Conservation (phyloP, 2,113 vertebrate species). For the Cromileptes altivelis region DNA sequence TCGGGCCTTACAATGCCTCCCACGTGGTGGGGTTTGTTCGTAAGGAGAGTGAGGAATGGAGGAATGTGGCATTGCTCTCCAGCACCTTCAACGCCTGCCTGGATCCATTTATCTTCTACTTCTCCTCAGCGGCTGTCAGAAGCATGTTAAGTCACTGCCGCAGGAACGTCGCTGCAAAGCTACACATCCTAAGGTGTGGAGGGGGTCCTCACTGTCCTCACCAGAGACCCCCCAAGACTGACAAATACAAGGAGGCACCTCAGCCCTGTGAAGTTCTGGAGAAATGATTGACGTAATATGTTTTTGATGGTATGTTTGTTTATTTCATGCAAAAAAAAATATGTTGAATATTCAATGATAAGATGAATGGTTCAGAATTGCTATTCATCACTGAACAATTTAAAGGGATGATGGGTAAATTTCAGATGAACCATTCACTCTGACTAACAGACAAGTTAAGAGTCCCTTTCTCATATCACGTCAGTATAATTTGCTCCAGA, state of each 20-base stretch:
- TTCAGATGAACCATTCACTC: background rate
- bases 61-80: slow-evolving; percentile 77
- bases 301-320: background rate
- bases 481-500: background rate
- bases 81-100: slow-evolving; percentile 86
- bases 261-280: slow-evolving; percentile 4
- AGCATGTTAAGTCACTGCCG: slow-evolving; percentile 73
- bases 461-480: background rate
- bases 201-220: background rate
- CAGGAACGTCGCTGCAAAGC: slow-evolving; percentile 65
- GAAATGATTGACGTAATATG: background rate
- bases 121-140: slow-evolving; percentile 81
- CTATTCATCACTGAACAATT: background rate
- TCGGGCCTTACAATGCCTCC: slow-evolving; percentile 88
- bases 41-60: slow-evolving; percentile 76
- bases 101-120: slow-evolving; percentile 87
- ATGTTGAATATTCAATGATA: background rate
- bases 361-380: background rate
- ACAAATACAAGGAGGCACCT: slow-evolving; percentile 36
- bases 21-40: slow-evolving; percentile 85
- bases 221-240: slow-evolving; percentile 3
- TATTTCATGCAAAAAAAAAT: background rate
- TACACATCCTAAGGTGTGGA: slow-evolving; percentile 72
- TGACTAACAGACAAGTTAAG: background rate
- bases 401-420: background rate